phyloP scores from a whole-genome alignment of 1,140 invertebrate genomes.

The Scaptomyza hsui region DNA sequence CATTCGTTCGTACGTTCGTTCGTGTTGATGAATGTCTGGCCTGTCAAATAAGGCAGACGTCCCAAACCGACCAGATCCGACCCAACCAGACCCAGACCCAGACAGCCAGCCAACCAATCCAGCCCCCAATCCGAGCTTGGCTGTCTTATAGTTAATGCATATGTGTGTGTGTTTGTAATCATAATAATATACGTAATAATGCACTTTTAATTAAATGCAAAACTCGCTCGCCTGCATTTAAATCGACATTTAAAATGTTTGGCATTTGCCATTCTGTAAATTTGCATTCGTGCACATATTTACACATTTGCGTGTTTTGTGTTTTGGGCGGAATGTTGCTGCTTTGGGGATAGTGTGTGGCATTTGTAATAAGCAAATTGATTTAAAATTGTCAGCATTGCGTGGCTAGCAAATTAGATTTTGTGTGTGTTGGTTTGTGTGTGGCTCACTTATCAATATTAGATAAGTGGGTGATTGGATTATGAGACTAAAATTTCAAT shows the following conservation, averaged over 20 bases:
- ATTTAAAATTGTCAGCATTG: slow-evolving; percentile 74
- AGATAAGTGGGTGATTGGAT: slow-evolving; percentile 35
- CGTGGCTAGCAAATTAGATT: slow-evolving; percentile 70
- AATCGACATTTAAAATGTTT: slow-evolving; percentile 60
- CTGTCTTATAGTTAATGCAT: neutral
- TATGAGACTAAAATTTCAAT: slow-evolving; percentile 18
- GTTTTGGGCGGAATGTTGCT: slow-evolving; percentile 6
- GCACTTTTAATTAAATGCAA: slow-evolving; percentile 79
- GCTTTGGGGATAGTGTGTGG: slow-evolving; percentile 37
- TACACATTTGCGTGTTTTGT: slow-evolving; percentile 67
- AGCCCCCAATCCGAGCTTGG: neutral
- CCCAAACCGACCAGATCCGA: neutral
- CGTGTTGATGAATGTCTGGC: slow-evolving; percentile 64
- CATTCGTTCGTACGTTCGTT: slow-evolving; percentile 34
- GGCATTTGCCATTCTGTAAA: slow-evolving; percentile 46
- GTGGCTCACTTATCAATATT: slow-evolving; percentile 60
- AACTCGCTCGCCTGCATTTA: slow-evolving; percentile 38
- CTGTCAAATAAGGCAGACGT: slow-evolving; percentile 57
- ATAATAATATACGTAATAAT: slow-evolving; percentile 70
- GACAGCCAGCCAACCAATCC: neutral
- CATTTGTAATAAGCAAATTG: slow-evolving; percentile 75
- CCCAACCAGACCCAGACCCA: neutral
- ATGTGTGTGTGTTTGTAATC: neutral
- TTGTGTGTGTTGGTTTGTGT: slow-evolving; percentile 14
- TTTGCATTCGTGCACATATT: slow-evolving; percentile 44